Percentiles rank a stretch among this genome's conserved stretches.
Evolutionary conservation across 2,797 vertebrate species (phyloP).

Genomic region (Acipenser ruthenus): DNA sequence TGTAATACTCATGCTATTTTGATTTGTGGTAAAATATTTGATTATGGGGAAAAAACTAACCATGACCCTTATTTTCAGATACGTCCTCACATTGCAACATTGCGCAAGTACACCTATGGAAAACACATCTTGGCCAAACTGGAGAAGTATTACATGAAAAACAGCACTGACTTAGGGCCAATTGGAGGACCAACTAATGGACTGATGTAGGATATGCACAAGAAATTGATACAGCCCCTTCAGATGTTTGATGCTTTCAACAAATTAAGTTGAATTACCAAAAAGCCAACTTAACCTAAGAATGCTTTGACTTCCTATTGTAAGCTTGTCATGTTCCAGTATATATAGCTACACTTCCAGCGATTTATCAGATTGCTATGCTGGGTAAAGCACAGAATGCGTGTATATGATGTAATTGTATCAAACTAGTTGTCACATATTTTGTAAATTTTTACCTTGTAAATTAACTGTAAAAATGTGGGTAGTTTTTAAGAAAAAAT

Average conservation of each 20-base stretch:
- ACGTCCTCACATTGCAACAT: slow-evolving; percentile 90
- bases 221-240: not conserved
- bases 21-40: no score
- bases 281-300: slow-evolving; percentile 53
- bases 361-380: slow-evolving; percentile 65
- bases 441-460: slow-evolving; percentile 96
- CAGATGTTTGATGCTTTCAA: slow-evolving; percentile 30
- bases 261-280: slow-evolving; percentile 41
- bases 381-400: slow-evolving; percentile 84
- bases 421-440: slow-evolving; percentile 85
- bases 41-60: no score
- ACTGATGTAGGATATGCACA: slow-evolving; percentile 65
- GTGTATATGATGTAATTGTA: slow-evolving; percentile 94
- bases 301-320: slow-evolving; percentile 51
- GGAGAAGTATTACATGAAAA: slow-evolving; percentile 98
- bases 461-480: slow-evolving; percentile 84
- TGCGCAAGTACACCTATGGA: slow-evolving; percentile 95
- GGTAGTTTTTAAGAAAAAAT: slow-evolving; percentile 71
- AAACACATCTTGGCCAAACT: slow-evolving; percentile 97
- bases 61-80: slow-evolving; percentile 55
- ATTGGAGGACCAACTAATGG: slow-evolving; percentile 91
- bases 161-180: slow-evolving; percentile 84
- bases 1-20: no score
- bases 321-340: not conserved
- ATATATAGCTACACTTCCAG: slow-evolving; percentile 1